Conservation (phyloP, 2,797 vertebrate genomes). For the Sebastes steindachneri region DNA sequence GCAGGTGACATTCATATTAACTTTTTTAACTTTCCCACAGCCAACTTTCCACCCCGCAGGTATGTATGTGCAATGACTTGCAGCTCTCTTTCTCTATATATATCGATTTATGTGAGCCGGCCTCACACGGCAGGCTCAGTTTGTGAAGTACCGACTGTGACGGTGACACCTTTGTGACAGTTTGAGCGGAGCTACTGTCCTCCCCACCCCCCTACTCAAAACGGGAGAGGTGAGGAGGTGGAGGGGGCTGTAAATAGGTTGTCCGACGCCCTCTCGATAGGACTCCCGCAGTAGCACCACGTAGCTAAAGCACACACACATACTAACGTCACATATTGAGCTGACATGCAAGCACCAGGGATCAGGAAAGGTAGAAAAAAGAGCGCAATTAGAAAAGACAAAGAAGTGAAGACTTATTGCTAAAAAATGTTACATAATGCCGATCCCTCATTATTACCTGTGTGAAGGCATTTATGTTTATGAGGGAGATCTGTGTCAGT, state of each 20-base stretch:
- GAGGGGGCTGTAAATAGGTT: constrained; percentile 44
- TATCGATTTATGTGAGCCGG: not conserved
- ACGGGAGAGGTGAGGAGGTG: not conserved
- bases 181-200: constrained; percentile 33
- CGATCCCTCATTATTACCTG: constrained; percentile 14
- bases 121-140: constrained; percentile 4
- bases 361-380: constrained; percentile 24
- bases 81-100: not conserved
- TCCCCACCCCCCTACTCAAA: not conserved
- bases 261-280: constrained; percentile 15
- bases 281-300: constrained; percentile 55
- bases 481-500: constrained; percentile 16
- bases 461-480: constrained; percentile 33
- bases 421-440: constrained; percentile 40
- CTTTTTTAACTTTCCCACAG: constrained; percentile 27
- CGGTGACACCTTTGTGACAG: constrained; percentile 53
- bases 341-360: constrained; percentile 62
- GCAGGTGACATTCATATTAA: constrained; percentile 22
- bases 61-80: constrained; percentile 23
- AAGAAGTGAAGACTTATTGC: constrained; percentile 34
- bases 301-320: constrained; percentile 35
- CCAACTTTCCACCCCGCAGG: constrained; percentile 46
- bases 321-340: constrained; percentile 43
- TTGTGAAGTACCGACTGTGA: constrained; percentile 27
- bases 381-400: constrained; percentile 9